These are phyloP conservation scores for Erpetoichthys calabaricus DNA, from an alignment of 2,797 vertebrate genomes.

Conservation along the genomic window DNA sequence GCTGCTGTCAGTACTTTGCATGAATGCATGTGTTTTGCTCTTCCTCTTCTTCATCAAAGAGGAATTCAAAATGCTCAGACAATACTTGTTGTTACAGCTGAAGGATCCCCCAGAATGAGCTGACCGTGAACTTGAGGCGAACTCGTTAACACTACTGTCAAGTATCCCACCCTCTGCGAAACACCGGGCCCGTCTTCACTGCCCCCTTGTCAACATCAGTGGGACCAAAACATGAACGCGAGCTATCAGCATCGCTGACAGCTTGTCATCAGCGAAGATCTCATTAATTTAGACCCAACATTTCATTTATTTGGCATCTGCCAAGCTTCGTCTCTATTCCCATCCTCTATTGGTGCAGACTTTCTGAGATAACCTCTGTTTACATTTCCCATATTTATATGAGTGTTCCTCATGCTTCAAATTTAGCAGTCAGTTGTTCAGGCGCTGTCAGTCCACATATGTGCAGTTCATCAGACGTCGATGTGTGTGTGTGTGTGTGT, in stretches of 20 bases:
- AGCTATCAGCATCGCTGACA: slow-evolving; percentile 62
- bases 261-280: slow-evolving; percentile 59
- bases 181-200: slow-evolving; percentile 61
- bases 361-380: slow-evolving; percentile 48
- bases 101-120: not conserved
- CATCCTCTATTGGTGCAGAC: slow-evolving; percentile 49
- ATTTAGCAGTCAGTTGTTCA: slow-evolving; percentile 92
- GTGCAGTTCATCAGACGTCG: slow-evolving; percentile 29
- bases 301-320: slow-evolving; percentile 66
- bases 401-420: slow-evolving; percentile 92
- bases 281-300: slow-evolving; percentile 64
- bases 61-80: too few species aligned
- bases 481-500: slow-evolving; percentile 9
- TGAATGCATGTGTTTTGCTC: too few species aligned
- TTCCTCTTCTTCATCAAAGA: too few species aligned
- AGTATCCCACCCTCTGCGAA: slow-evolving; percentile 62
- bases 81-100: too few species aligned
- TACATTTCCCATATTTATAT: slow-evolving; percentile 70
- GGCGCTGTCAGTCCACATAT: slow-evolving; percentile 78
- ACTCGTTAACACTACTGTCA: slow-evolving; percentile 71
- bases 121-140: slow-evolving; percentile 72
- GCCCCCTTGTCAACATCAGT: slow-evolving; percentile 66
- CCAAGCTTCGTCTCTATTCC: slow-evolving; percentile 59
- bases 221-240: slow-evolving; percentile 50
- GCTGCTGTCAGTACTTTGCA: too few species aligned